phyloP scores from a whole-genome alignment of 2,113 vertebrate genomes.

The Perca fluviatilis region DNA sequence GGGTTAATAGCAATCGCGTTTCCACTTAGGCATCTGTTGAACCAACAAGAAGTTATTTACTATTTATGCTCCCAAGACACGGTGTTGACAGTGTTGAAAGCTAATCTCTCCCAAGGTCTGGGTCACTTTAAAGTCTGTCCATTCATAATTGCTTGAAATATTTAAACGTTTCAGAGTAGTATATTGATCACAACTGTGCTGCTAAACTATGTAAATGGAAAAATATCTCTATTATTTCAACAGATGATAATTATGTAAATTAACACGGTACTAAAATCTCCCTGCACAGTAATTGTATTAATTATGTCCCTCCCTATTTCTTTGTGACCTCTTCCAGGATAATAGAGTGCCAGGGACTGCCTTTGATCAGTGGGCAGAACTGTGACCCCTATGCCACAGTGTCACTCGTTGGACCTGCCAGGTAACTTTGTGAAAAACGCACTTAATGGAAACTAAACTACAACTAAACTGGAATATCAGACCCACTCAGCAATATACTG shows the following conservation, averaged over 20 bases:
- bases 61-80: conserved; percentile 5
- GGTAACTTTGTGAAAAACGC: conserved; percentile 81
- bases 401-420: conserved; percentile 94
- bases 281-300: background rate
- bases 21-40: conserved; percentile 41
- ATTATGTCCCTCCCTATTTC: conserved; percentile 12
- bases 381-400: conserved; percentile 97
- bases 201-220: background rate
- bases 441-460: background rate
- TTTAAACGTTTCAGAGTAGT: background rate
- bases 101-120: conserved; percentile 34
- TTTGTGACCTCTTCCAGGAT: conserved; percentile 84
- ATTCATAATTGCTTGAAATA: background rate
- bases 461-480: background rate
- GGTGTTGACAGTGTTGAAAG: background rate
- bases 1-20: conserved; percentile 25
- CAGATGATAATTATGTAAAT: background rate
- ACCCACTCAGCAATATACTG: background rate
- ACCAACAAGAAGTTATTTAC: conserved; percentile 59
- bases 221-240: background rate
- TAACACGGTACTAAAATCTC: background rate
- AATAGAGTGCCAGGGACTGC: conserved; percentile 95
- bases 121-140: conserved; percentile 15
- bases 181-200: background rate
- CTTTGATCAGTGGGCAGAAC: conserved; percentile 95